These are phyloP conservation scores for Nothoprocta perdicaria DNA, from an alignment of 2,113 vertebrate genomes.

Conservation along the genomic window DNA sequence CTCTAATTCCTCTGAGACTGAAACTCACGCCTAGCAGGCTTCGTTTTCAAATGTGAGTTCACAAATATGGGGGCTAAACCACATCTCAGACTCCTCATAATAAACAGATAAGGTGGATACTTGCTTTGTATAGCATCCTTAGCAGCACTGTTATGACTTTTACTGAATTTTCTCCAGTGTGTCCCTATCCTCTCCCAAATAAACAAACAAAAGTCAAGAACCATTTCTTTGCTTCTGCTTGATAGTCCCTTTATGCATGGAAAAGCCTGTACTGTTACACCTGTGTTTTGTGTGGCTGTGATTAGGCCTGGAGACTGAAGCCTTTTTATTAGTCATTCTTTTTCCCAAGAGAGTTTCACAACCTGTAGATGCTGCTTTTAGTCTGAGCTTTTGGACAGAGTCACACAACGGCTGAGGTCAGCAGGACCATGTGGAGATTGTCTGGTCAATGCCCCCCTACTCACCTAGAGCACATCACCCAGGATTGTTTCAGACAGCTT, in stretches of 20 bases:
- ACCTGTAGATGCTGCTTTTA: neutral
- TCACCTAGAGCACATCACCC: too few relatives aligned
- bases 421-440: too few relatives aligned
- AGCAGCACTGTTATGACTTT: neutral
- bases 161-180: neutral
- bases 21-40: neutral
- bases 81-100: neutral
- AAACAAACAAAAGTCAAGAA: neutral
- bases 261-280: too few relatives aligned
- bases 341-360: neutral
- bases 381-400: neutral
- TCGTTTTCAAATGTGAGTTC: neutral
- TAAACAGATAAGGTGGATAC: neutral
- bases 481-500: too few relatives aligned
- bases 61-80: neutral
- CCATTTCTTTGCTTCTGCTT: neutral
- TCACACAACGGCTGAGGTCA: too few relatives aligned
- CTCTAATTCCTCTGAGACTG: neutral
- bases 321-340: neutral
- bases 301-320: neutral
- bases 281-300: neutral
- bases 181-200: neutral
- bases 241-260: fast-evolving
- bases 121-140: neutral
- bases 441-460: too few relatives aligned